Conservation (phyloP, 2,888 invertebrate genomes). For the Pogonocherus hispidulus region DNA sequence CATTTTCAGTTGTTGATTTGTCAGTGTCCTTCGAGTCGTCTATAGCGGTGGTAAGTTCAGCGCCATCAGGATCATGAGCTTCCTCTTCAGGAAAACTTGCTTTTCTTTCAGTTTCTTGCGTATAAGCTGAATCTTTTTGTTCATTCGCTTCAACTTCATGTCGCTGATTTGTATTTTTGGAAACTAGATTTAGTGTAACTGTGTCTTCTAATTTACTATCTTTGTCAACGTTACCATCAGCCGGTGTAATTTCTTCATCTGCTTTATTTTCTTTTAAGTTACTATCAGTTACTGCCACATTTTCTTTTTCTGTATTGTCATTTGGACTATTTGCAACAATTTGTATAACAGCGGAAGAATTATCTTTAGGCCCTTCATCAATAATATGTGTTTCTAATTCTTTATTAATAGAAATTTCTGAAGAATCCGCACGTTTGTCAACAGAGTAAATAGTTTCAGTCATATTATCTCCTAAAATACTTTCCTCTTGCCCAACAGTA, state of each 20-base stretch:
- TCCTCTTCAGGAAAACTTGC: neutral
- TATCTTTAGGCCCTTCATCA: neutral
- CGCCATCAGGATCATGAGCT: neutral
- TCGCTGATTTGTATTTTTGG: neutral
- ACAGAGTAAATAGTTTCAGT: conserved; percentile 19
- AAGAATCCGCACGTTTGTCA: neutral
- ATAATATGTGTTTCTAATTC: neutral
- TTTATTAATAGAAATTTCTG: neutral
- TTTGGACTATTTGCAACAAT: neutral
- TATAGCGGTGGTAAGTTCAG: neutral
- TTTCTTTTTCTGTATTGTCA: neutral
- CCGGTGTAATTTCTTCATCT: too few species aligned
- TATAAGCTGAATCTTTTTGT: neutral
- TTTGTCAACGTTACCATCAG: too few species aligned
- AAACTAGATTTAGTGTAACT: neutral
- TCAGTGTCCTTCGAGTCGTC: neutral
- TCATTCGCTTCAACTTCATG: neutral
- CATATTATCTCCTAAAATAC: conserved; percentile 6
- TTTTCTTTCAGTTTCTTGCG: neutral
- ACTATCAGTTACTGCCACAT: neutral
- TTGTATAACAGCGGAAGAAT: neutral
- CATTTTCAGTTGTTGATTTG: neutral
- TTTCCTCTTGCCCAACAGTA: neutral
- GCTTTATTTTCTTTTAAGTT: too few species aligned
- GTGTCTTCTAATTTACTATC: neutral